Base-by-base conservation (phyloP, 2,888 invertebrate species). In the Drosophila lutescens region DNA sequence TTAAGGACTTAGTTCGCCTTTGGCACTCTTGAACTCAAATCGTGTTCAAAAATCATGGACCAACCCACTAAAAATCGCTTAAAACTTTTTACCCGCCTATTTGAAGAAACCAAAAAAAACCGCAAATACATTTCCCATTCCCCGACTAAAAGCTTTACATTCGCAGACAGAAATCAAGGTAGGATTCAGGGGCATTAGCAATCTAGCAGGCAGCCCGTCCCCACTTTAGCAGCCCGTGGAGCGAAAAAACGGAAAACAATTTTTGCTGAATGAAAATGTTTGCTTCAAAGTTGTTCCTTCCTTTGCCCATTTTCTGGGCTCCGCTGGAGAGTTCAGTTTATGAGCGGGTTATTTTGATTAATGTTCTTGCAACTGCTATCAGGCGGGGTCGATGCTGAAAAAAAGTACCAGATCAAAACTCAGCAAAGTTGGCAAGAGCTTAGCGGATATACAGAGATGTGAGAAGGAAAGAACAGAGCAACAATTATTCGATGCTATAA, bases 301-400 rank as follows among this genome's bases (percentile, higher is more conserved):
- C 51, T 49, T 36, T 47, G 32, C 26, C 32, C 15, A 12, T 20
- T 65, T 47, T 32, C 65, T 17, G 34, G 32, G 30, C 40, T 34
- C 46, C 17, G 55, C 36, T 38, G 49, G 62, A 51, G 58, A 55
- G 74, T 74, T 61, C 77, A 80, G 71, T 75, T 82, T 86, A 80
- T 86, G 86, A 80, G 65, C 67, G 77, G 78, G 70, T 73, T 83
- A 83, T 80, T 86, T 86, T 82, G 86, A 82, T 82, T 83, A 82
- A 83, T 82, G 82, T 57, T 59, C 65, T 55, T 56, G 57, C 58
- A 72, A 59, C 66, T 69, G 73, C 47, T 47, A 59, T 51, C 65
- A 38, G 50, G 58, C 75, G 61, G 17, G 41, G 59, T 54, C 38
- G 56, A 6, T 30, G 57, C 47, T 32, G 20, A 54, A 54, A 53